phyloP scores from a whole-genome alignment of 2,888 invertebrate species.

The Anoplius nigerrimus region DNA sequence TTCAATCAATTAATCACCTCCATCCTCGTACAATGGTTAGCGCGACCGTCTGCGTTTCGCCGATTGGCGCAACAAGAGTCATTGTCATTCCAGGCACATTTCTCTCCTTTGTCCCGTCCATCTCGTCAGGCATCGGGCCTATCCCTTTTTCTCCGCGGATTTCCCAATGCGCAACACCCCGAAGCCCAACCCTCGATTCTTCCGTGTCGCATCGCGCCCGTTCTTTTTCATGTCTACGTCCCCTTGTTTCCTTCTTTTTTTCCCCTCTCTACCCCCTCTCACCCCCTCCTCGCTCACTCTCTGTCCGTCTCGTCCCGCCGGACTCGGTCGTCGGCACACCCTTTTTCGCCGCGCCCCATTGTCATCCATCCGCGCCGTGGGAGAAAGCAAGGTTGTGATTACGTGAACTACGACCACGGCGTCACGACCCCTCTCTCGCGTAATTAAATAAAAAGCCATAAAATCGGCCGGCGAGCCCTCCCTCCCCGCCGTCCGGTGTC shows the following conservation, averaged over 20 bases:
- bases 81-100: constrained; percentile 48
- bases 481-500: no score
- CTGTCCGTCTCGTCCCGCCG: constrained; percentile 13
- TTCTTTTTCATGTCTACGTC: no score
- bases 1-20: not conserved
- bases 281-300: constrained; percentile 14
- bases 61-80: constrained; percentile 42
- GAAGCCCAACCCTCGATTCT: constrained; percentile 54
- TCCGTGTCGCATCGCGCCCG: constrained; percentile 20
- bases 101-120: constrained; percentile 57
- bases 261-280: not conserved
- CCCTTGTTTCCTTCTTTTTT: constrained; percentile 20
- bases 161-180: constrained; percentile 46
- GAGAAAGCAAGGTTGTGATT: constrained; percentile 46
- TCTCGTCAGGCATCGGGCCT: constrained; percentile 39
- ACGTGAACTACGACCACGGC: constrained; percentile 33
- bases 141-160: constrained; percentile 42
- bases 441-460: constrained; percentile 53
- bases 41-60: constrained; percentile 42
- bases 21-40: not conserved
- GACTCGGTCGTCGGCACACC: constrained; percentile 65
- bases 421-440: constrained; percentile 38
- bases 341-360: constrained; percentile 64
- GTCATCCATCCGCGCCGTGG: constrained; percentile 40
- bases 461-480: constrained; percentile 3